Base-by-base conservation (phyloP, 2,797 vertebrate species). In the Acestrorhynchus altus region DNA sequence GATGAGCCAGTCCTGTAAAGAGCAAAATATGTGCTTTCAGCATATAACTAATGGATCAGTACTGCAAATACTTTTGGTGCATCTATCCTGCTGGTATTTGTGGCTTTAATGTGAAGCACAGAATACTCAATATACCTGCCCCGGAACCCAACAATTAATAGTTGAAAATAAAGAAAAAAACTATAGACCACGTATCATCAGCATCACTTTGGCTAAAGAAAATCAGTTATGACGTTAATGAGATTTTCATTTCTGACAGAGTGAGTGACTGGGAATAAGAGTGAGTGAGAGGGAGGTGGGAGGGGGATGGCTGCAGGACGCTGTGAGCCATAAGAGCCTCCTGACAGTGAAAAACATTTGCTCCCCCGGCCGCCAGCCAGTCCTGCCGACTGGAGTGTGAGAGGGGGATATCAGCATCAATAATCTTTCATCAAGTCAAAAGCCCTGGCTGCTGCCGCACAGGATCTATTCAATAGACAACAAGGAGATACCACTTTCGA, bases 371-470 rank as follows among this genome's bases (percentile, higher is more conserved):
- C 47, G 93, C 86, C 46, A 81, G 74, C 86, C 86, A 86, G 88
- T 72, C 80, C 83, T 70, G 93, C 92, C 90, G 92, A 89, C 64
- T 86, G 87, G 85, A 87, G 88, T 81, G 82, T 81, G 81, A 78
- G 86, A 85, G 89, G 87, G 84, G 84, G 91, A 85, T 83, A 92
- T 93, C 92, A 92, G 91, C 91, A 93, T 93, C 93, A 91, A 93
- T 93, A 93, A 94, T 94, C 91, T 92, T 93, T 91, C 91, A 93
- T 92, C 91, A 90, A 89, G 93, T 88, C 91, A 84, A 86, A 82
- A 81, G 86, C 61, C 85, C 90, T 80, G 83, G 88, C 88, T 89
- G 90, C 85, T 59, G 26, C 24, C 15, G 85, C 87, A 84, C 86
- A 84, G 86, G 90, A 87, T 87, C 84, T 86, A 91, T 86, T 94